Percentiles rank a stretch among this genome's conserved stretches.
Conservation (phyloP, 2,113 vertebrate genomes). For the Vidua chalybeata region DNA sequence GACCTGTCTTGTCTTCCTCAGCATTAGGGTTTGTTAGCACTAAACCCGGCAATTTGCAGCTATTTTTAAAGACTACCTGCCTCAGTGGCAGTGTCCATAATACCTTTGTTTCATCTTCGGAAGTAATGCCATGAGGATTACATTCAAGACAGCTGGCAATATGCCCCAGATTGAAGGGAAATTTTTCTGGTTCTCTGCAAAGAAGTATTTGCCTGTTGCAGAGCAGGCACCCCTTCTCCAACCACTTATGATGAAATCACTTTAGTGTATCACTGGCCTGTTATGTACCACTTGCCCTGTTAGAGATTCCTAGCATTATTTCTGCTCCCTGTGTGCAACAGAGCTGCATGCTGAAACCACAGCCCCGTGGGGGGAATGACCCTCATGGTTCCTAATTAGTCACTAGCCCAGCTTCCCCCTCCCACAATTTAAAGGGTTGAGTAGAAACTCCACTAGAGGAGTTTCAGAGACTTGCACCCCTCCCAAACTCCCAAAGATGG, state of each 20-base stretch:
- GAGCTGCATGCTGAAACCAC: not conserved
- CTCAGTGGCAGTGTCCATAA: not conserved
- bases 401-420: not conserved
- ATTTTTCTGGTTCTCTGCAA: not conserved
- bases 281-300: not conserved
- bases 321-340: not conserved
- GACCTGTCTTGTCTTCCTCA: not conserved
- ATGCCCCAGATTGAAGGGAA: not conserved
- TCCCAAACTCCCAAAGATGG: not conserved
- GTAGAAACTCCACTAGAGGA: not conserved
- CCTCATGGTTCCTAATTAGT: not conserved
- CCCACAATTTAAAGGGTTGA: not conserved
- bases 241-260: not conserved
- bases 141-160: not conserved
- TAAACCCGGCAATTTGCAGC: not conserved
- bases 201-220: not conserved
- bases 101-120: not conserved
- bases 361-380: fast-evolving
- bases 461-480: fast-evolving
- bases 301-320: not conserved
- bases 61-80: constrained; percentile 2
- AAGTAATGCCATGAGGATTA: not conserved
- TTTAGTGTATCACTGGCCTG: not conserved
- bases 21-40: not conserved
- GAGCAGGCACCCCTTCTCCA: not conserved